A percentile compares a stretch with the other conserved stretches of the same genome.
These are phyloP conservation scores for Polymixis lichenea DNA, from an alignment of 2,888 invertebrate genomes.

Conservation along the genomic window DNA sequence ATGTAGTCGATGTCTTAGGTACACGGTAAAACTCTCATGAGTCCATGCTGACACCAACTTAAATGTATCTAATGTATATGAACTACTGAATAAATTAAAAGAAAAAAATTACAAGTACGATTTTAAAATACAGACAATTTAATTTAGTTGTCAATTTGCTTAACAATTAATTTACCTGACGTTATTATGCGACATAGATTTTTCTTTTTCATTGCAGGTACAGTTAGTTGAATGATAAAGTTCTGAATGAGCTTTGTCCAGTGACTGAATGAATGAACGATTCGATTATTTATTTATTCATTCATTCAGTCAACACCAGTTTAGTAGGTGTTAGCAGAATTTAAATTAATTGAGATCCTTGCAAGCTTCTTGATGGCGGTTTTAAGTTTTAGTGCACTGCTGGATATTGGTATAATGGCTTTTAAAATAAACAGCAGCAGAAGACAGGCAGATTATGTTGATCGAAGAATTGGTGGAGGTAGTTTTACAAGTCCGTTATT, in stretches of 20 bases:
- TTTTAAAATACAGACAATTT: not conserved
- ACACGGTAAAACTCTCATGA: too few species aligned
- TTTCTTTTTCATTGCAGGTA: slow-evolving; percentile 22
- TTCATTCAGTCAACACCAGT: not conserved
- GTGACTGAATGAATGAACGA: slow-evolving; percentile 16
- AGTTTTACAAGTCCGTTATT: too few species aligned
- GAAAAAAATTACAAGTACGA: not conserved
- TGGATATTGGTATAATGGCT: not conserved
- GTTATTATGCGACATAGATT: not conserved
- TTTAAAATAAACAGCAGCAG: not conserved
- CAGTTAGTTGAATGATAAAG: slow-evolving; percentile 14
- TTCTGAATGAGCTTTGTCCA: slow-evolving; percentile 19
- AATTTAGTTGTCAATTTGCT: not conserved
- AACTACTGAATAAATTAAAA: too few species aligned
- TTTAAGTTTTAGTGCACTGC: not conserved
- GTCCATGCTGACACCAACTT: too few species aligned
- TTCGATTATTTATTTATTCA: slow-evolving; percentile 13
- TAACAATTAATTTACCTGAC: not conserved
- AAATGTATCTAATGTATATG: too few species aligned
- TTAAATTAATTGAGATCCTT: slow-evolving; percentile 20
- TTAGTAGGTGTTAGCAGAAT: slow-evolving; percentile 18
- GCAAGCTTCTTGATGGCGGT: not conserved
- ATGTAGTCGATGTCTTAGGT: too few species aligned
- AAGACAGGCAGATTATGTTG: not conserved
- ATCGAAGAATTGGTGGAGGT: not conserved